A percentile compares a stretch with the other conserved stretches of the same genome.
Evolutionary conservation across 2,113 vertebrate species (phyloP).

Genomic region (Vimba vimba): DNA sequence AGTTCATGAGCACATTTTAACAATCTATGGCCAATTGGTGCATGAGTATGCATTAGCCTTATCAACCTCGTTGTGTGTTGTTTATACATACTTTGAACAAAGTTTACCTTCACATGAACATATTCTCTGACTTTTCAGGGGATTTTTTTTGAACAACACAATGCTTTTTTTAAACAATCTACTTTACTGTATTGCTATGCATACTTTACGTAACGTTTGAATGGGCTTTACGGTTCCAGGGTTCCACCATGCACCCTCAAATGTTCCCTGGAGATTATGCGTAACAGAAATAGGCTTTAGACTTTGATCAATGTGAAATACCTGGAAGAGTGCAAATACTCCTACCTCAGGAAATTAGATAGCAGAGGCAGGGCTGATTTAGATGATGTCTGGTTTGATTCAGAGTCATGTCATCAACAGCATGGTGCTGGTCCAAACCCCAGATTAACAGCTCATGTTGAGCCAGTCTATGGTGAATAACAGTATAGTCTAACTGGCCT

Average conservation of each 20-base stretch:
- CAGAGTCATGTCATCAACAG: slow-evolving; percentile 26
- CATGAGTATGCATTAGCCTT: not conserved
- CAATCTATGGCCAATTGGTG: not conserved
- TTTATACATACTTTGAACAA: not conserved
- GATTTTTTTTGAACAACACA: not conserved
- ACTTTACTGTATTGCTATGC: not conserved
- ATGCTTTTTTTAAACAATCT: not conserved
- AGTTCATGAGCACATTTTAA: not conserved
- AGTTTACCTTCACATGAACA: slow-evolving; percentile 1
- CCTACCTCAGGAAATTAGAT: not conserved
- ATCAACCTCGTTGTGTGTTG: not conserved
- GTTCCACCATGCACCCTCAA: not conserved
- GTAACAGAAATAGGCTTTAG: not conserved
- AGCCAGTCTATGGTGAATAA: slow-evolving; percentile 14
- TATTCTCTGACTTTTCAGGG: not conserved
- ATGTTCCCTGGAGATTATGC: not conserved
- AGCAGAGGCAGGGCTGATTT: slow-evolving; percentile 6
- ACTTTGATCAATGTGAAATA: slow-evolving; percentile 17
- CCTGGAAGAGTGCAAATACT: not conserved
- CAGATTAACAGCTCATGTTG: slow-evolving; percentile 7
- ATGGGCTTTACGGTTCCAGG: not conserved
- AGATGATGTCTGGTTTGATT: slow-evolving; percentile 51
- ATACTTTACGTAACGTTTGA: not conserved
- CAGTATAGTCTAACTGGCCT: slow-evolving; percentile 8
- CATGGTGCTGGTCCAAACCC: slow-evolving; percentile 38